Base-by-base conservation (phyloP, 92 coral and sea anemone species). In the Phenganax subtilis region DNA sequence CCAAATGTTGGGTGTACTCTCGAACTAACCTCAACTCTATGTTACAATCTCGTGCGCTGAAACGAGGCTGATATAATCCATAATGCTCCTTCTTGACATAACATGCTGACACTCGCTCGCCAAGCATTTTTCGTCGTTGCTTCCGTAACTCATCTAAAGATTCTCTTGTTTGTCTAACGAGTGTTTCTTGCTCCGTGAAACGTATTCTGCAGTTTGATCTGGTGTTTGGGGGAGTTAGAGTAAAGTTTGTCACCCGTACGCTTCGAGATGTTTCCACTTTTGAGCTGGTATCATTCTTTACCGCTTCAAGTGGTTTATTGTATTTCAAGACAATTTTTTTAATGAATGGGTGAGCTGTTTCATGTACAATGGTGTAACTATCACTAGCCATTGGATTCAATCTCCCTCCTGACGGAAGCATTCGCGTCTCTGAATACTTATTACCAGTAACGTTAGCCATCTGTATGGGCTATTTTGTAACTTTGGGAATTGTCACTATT, bases 1-100 rank as follows among this genome's bases (percentile, higher is more conserved):
- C 16, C 31, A 76, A 44, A 60, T 76, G 81, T 29, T 57, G 55
- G 12, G 81, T 76, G 28, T 57, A 64, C n/a, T 76, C 81, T 57
- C 55, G 51, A 8, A 60, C 81, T 25, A 76, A 51, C 8, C 58
- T 25, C 69, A 76, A 25, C 70, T 76, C 69, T 8, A 76, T 30
- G 25, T 3, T 6, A 31, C 71, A 76, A 29, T 76, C 81, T 16
- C 47, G 12, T 58, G 70, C 8, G 10, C 29, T 76, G 16, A 76
- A 57, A 57, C 81, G 70, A 30, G 81, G 81, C 20, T 55, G 81
- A 25, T 76, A 76, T 27, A 76, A n/a, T 10, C 54, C 53, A 9
- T 58, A 47, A 10, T 58, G 58, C 30, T 55, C 80, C 16, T 20
- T 58, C 1, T 31, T 55, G 11, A 76, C 27, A 64, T 76, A 15